These are phyloP conservation scores for Morelia viridis DNA, from an alignment of 2,797 vertebrate species.

Conservation along the genomic window DNA sequence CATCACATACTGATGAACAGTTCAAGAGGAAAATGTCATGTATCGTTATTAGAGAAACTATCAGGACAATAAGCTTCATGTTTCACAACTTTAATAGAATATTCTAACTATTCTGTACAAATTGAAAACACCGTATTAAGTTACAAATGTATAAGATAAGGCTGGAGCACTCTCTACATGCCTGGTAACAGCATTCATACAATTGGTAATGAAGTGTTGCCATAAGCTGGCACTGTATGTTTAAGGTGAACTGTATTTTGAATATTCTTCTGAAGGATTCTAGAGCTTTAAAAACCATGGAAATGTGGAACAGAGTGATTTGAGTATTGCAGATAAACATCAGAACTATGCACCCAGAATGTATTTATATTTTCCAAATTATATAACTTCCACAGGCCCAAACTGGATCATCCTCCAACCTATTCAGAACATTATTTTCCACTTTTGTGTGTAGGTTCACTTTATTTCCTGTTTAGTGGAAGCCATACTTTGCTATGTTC, in stretches of 20 bases:
- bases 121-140: conserved; percentile 90
- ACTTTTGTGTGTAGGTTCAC: neutral
- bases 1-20: neutral
- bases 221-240: conserved; percentile 61
- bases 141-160: conserved; percentile 93
- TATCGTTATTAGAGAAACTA: neutral
- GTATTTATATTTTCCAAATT: conserved; percentile 23
- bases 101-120: conserved; percentile 97
- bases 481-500: neutral
- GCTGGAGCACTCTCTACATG: conserved; percentile 83
- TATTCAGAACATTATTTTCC: neutral
- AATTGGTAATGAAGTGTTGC: conserved; percentile 66
- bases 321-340: conserved; percentile 59
- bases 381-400: neutral
- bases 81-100: conserved; percentile 98
- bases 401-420: neutral
- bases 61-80: conserved; percentile 67
- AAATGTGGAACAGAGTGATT: conserved; percentile 42
- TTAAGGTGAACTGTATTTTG: conserved; percentile 54
- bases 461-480: neutral
- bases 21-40: neutral
- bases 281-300: conserved; percentile 59
- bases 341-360: conserved; percentile 48
- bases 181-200: conserved; percentile 72
- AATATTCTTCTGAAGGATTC: conserved; percentile 51